phyloP scores from a whole-genome alignment of 2,888 invertebrate species.

The Tenodera sinensis region DNA sequence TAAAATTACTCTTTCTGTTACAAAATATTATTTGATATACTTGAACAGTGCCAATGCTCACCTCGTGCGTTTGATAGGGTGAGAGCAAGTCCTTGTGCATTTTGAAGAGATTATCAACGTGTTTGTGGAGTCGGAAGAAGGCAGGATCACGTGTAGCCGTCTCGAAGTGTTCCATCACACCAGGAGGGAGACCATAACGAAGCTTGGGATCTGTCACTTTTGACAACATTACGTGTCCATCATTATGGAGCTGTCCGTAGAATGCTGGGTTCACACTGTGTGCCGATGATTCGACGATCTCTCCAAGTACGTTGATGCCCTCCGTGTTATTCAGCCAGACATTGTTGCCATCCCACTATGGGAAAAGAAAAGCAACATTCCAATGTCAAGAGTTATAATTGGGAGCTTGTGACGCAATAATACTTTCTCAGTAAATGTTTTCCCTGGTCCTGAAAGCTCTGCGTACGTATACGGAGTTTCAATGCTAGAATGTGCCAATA shows the following conservation, averaged over 20 bases:
- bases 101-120: slow-evolving; percentile 39
- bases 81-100: slow-evolving; percentile 37
- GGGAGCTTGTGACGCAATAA: too few species aligned
- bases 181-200: slow-evolving; percentile 38
- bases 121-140: slow-evolving; percentile 40
- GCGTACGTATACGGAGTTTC: too few species aligned
- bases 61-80: slow-evolving; percentile 35
- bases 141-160: slow-evolving; percentile 40
- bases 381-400: background rate
- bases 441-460: too few species aligned
- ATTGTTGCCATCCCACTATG: background rate
- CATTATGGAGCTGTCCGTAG: slow-evolving; percentile 39
- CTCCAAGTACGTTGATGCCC: slow-evolving; percentile 26
- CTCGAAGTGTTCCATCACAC: slow-evolving; percentile 40
- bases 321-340: slow-evolving; percentile 21
- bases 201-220: slow-evolving; percentile 39
- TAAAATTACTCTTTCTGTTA: too few species aligned
- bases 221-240: slow-evolving; percentile 55
- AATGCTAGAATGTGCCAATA: too few species aligned
- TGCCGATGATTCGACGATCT: slow-evolving; percentile 43
- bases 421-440: too few species aligned
- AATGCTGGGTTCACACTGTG: slow-evolving; percentile 33
- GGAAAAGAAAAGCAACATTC: background rate
- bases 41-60: background rate
- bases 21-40: too few species aligned